These are phyloP conservation scores for Cataglyphis hispanica DNA, from an alignment of 1,140 invertebrate genomes.

Conservation along the genomic window DNA sequence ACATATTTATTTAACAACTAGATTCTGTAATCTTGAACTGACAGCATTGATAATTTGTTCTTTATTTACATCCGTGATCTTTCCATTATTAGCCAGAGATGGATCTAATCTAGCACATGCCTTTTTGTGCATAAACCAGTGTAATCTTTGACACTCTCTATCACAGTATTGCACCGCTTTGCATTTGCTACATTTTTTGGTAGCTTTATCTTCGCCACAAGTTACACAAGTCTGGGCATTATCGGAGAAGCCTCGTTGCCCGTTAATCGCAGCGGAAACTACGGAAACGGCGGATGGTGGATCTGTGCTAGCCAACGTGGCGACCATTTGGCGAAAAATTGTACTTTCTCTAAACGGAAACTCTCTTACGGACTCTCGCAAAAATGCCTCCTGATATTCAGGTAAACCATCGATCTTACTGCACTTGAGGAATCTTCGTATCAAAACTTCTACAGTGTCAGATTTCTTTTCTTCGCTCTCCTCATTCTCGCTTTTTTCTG, in stretches of 20 bases:
- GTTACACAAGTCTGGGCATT: slow-evolving; percentile 92
- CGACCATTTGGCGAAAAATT: slow-evolving; percentile 94
- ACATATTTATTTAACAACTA: slow-evolving; percentile 79
- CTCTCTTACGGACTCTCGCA: slow-evolving; percentile 94
- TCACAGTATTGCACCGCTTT: slow-evolving; percentile 98
- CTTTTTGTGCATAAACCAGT: slow-evolving; percentile 99
- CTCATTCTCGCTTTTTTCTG: slow-evolving; percentile 82
- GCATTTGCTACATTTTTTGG: slow-evolving; percentile 98
- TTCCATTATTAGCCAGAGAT: slow-evolving; percentile 60
- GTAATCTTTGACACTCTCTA: slow-evolving; percentile 96
- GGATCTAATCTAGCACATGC: slow-evolving; percentile 89
- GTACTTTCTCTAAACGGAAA: slow-evolving; percentile 95
- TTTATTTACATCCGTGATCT: slow-evolving; percentile 80
- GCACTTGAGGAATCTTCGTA: slow-evolving; percentile 92
- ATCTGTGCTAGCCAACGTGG: slow-evolving; percentile 90
- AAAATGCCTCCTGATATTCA: slow-evolving; percentile 93
- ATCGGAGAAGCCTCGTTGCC: slow-evolving; percentile 92
- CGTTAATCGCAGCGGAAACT: slow-evolving; percentile 95
- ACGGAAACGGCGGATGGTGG: slow-evolving; percentile 90
- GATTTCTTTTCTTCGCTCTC: slow-evolving; percentile 88
- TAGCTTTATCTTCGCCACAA: slow-evolving; percentile 95
- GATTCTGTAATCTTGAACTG: slow-evolving; percentile 80
- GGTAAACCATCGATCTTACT: slow-evolving; percentile 91
- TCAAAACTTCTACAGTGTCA: slow-evolving; percentile 91
- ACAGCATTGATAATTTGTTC: slow-evolving; percentile 80